Evolutionary conservation across 2,888 invertebrate species (phyloP), one percentile per base, ranked within the genome.

Genomic region (Synanthedon tipuliformis): DNA sequence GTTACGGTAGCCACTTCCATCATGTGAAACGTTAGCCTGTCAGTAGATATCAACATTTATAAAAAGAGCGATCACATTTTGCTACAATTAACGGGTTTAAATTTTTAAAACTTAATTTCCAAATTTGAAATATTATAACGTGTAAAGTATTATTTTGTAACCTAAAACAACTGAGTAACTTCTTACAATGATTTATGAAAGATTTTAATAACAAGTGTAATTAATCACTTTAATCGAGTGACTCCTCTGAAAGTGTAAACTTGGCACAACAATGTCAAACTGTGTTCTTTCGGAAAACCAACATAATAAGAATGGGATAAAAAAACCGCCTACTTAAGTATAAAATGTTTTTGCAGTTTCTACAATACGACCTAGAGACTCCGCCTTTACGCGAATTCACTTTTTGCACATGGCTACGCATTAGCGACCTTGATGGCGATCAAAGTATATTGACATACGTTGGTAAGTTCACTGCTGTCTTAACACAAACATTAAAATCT

Each of bases 381-480:
- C 94, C 94, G 0, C 92, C 93, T 56, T 66, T 95, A 65, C 91
- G 92, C 62, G 94, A 95, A 75, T 95, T 95, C 69, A 95, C 95
- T 0, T 88, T 95, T 52, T 95, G 95, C 70, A 89, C 91, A 60
- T 95, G 95, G 95, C 89, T 91, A 65, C 92, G 94, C 56, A 91
- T 93, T 62, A 90, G 90, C 62, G 94, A 78, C 53, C 58, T 84
- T 23, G 60, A 53, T 1, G 61, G 64, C 13, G 80, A 83, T 49
- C 85, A 85, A 56, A 81, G 64, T 52, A 73, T 87, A 57, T 83
- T 85, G 55, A 71, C 83, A 15, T 86, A 85, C 54, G 71, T 82
- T 27, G 76, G 86, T 85, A 59, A 75, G 82, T 72, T 50, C 34
- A 34, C 34, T 10, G 10, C 10, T 34, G 34, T 10, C 10, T 34